These are phyloP conservation scores for Yponomeuta cagnagella DNA, from an alignment of 2,888 invertebrate species.

Conservation along the genomic window DNA sequence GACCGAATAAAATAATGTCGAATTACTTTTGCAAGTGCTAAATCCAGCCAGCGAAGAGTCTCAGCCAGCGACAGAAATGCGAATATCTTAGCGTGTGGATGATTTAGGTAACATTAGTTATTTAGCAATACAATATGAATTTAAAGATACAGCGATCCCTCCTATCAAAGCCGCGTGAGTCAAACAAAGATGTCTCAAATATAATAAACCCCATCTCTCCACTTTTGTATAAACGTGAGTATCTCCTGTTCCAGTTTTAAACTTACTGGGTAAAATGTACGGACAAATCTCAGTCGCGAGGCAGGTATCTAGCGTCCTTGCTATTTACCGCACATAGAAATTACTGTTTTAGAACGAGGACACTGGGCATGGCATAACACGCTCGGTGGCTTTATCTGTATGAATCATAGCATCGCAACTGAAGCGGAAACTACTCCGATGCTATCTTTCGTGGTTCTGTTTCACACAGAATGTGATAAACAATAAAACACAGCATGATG, in stretches of 20 bases:
- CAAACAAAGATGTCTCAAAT: too few species aligned
- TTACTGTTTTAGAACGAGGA: slow-evolving; percentile 44
- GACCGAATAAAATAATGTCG: slow-evolving; percentile 21
- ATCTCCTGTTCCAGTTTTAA: neutral
- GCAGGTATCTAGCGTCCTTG: slow-evolving; percentile 27
- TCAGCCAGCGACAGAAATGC: slow-evolving; percentile 11
- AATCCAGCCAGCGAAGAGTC: neutral
- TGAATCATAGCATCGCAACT: slow-evolving; percentile 30
- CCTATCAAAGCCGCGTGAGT: too few species aligned
- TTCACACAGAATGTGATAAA: neutral
- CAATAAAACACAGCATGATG: neutral
- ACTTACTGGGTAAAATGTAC: neutral
- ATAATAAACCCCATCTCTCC: too few species aligned
- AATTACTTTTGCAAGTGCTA: slow-evolving; percentile 14
- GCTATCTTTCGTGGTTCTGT: slow-evolving; percentile 36
- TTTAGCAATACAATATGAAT: neutral
- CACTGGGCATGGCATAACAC: slow-evolving; percentile 27
- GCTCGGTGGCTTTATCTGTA: slow-evolving; percentile 29
- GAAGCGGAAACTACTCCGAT: slow-evolving; percentile 39
- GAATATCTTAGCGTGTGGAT: neutral
- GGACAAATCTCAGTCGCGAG: neutral
- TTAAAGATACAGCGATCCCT: neutral
- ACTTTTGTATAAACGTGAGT: too few species aligned
- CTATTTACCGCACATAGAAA: slow-evolving; percentile 24
- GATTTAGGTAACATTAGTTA: neutral